phyloP scores from a whole-genome alignment of 1,140 invertebrate genomes.

The Ceratina australensis region DNA sequence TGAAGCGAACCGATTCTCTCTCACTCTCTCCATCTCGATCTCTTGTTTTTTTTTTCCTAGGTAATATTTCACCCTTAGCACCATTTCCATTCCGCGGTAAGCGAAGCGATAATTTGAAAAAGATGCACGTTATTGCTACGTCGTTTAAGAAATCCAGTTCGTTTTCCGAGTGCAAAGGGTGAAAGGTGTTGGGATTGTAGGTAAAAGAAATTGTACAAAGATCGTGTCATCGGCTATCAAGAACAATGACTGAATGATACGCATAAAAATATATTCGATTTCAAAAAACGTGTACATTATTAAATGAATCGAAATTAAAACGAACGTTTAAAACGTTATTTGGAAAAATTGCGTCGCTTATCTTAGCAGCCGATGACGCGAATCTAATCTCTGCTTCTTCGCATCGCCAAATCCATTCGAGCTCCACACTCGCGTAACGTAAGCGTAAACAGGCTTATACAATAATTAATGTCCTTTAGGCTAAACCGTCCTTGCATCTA shows the following conservation, averaged over 20 bases:
- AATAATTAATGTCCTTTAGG: slow-evolving; percentile 29
- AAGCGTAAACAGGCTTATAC: slow-evolving; percentile 19
- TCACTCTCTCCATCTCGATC: neutral
- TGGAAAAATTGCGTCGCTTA: neutral
- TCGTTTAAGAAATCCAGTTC: no score
- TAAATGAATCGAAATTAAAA: no score
- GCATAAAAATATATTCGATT: no score
- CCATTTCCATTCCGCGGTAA: neutral
- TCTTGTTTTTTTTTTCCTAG: neutral
- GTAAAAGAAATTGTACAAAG: slow-evolving; percentile 7
- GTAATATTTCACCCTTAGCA: slow-evolving; percentile 3
- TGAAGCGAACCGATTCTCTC: slow-evolving; percentile 8
- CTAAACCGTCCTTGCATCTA: slow-evolving; percentile 15
- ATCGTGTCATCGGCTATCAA: neutral
- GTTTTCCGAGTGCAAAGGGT: neutral
- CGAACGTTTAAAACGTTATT: no score
- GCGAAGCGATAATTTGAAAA: neutral
- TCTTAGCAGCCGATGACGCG: no score
- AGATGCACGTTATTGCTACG: neutral
- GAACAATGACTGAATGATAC: no score
- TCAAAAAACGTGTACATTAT: no score
- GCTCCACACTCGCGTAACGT: slow-evolving; percentile 4
- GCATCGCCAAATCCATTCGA: slow-evolving; percentile 35
- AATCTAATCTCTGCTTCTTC: slow-evolving; percentile 19
- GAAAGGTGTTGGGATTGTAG: neutral